Evolutionary conservation across 1,140 invertebrate genomes (phyloP), one percentile per base, ranked within the genome.

Genomic region (Drosophila funebris): DNA sequence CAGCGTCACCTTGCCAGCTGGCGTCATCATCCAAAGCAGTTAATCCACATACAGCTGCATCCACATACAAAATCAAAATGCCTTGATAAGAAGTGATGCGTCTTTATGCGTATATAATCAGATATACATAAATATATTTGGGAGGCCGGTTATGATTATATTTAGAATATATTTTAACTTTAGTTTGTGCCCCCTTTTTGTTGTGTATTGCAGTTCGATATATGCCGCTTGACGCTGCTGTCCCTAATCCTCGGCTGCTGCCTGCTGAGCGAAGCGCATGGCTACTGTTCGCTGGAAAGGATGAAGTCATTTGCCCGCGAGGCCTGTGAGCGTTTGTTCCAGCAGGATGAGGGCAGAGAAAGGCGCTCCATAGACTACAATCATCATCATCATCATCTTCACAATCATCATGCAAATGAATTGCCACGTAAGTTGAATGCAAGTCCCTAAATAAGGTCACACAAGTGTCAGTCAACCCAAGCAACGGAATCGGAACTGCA

Each of bases 291-390:
- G 8, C 54, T 91, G 72, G 90, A 91, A 33, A 62, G 69, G 8
- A 91, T 91, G 90, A 91, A 85, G 18, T 77, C 68, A 16, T 88
- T 76, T 3, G 90, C 90, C 1, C 78, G 87, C 53, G 85, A 91
- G 57, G 90, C 90, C 0, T 91, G 90, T 24, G 90, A 91, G 52
- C 85, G 90, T 18, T 39, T 91, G 1, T 91, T 90, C 16, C 68
- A 76, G 52, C 68, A 76, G 67, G 85, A 90, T 24, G 90, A 85
- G 29, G 72, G 70, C 4, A 22, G 90, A 4, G 90, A 81, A 0
- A 75, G 72, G 4, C 77, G 90, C 6, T 91, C 90, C 43, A 66
- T 90, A 13, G 84, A 67, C 41, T 73, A 69, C 31, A 37, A 41
- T 1, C 62, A 68, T n/a, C 76, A 88, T 62, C 78, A 87, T 29